Evolutionary conservation across 2,797 vertebrate species (phyloP), one percentile per base, ranked within the genome.

Genomic region (Enteromius viviparus): DNA sequence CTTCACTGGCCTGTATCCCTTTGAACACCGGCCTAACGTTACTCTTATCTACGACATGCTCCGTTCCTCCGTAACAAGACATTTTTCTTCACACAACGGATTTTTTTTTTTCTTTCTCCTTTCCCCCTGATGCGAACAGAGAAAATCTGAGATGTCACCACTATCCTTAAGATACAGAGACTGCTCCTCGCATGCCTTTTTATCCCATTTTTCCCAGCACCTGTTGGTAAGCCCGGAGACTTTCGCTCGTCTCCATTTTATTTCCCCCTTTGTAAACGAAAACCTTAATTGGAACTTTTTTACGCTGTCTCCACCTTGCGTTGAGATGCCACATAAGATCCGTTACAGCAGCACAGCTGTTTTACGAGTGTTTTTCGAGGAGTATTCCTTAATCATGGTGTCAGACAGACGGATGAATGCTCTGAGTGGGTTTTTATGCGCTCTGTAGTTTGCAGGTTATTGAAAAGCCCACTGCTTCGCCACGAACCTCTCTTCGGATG

Each of bases 271-370:
- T 91, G 91, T 90, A 92, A 94, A 92, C 90, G 85, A 89, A 91
- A 90, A 90, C 91, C 93, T 93, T 94, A 95, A 94, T 94, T 94
- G 92, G 92, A 94, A 92, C 89, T 92, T 94, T 94, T 93, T 79
- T 91, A 85, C 90, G 87, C 92, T 92, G 92, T 93, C 93, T 94
- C 93, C 93, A 94, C 94, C 93, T 94, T 93, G 92, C 87, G 92
- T 93, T 91, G 92, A 92, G 91, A 93, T 84, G 89, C 91, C 91
- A 93, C 92, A 91, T 90, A 90, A 93, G 91, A 92, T 92, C 89
- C 89, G 92, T 89, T 92, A 90, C 85, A 76, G 87, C 76, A 87
- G 89, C 87, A 74, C 83, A 84, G 86, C 87, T 81, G 85, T 92
- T 91, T 93, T 92, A 93, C 93, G 91, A 92, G 93, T 91, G 92